phyloP scores from a whole-genome alignment of 2,113 vertebrate genomes.

The Atrichornis clamosus region DNA sequence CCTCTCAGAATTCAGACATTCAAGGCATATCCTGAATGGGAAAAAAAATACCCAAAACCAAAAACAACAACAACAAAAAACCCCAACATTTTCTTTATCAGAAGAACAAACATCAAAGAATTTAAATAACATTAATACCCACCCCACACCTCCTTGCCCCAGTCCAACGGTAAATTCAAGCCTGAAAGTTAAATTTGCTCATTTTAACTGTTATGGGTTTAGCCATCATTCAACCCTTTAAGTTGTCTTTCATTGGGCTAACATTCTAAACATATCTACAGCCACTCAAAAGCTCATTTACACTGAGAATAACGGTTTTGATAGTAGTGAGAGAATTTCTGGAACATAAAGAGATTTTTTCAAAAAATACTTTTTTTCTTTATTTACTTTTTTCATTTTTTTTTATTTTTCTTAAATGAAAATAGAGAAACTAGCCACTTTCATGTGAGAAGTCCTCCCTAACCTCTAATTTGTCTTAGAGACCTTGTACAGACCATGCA shows the following conservation, averaged over 20 bases:
- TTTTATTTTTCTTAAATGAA: fast-evolving
- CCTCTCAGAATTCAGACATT: neutral
- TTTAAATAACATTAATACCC: neutral
- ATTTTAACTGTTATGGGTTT: neutral
- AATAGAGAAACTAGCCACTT: fast-evolving
- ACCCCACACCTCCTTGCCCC: fast-evolving
- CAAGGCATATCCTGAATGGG: neutral
- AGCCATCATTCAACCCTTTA: fast-evolving
- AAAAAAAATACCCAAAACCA: no score
- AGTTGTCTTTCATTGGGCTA: neutral
- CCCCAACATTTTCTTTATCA: neutral
- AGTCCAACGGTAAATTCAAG: neutral
- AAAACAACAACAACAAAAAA: no score
- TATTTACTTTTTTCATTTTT: fast-evolving
- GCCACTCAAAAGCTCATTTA: neutral
- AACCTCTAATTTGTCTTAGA: neutral
- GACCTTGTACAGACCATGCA: neutral
- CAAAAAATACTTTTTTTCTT: neutral
- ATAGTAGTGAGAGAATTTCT: neutral
- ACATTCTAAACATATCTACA: neutral
- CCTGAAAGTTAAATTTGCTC: neutral
- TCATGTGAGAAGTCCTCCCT: fast-evolving
- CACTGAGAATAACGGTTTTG: neutral
- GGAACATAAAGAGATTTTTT: neutral
- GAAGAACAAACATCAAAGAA: neutral